phyloP scores from a whole-genome alignment of 2,113 vertebrate genomes.

The Megalops atlanticus region DNA sequence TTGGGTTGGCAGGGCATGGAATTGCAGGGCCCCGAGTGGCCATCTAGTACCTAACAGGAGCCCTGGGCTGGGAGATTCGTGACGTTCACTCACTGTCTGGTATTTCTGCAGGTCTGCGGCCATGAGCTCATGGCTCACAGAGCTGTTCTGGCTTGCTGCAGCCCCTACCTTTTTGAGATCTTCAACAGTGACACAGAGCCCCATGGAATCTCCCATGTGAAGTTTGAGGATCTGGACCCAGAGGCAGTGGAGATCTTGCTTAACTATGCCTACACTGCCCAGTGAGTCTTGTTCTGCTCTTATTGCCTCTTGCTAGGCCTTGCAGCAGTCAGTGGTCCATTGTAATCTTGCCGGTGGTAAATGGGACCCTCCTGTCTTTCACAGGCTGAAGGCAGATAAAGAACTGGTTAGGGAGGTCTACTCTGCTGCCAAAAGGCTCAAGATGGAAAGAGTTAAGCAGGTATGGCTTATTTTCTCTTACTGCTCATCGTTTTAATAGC shows the following conservation, averaged over 20 bases:
- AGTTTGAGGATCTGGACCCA: slow-evolving; percentile 96
- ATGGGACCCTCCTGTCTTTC: slow-evolving; percentile 10
- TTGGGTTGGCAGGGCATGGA: neutral
- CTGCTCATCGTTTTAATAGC: neutral
- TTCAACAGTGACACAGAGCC: slow-evolving; percentile 93
- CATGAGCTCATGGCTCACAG: slow-evolving; percentile 95
- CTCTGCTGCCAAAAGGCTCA: slow-evolving; percentile 93
- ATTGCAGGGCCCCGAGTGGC: too few relatives aligned
- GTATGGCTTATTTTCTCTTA: slow-evolving; percentile 55
- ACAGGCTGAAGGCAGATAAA: slow-evolving; percentile 94
- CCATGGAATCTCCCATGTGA: slow-evolving; percentile 91
- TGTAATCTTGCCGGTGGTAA: neutral
- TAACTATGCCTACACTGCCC: slow-evolving; percentile 97
- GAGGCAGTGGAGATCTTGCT: slow-evolving; percentile 94
- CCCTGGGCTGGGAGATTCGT: neutral
- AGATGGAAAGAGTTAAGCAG: slow-evolving; percentile 98
- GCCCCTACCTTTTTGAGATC: slow-evolving; percentile 97
- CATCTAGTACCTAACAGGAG: too few relatives aligned
- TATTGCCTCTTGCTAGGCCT: neutral
- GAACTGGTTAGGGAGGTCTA: slow-evolving; percentile 97
- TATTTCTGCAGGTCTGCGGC: slow-evolving; percentile 82
- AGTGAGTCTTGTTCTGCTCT: slow-evolving; percentile 75
- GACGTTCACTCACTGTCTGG: neutral
- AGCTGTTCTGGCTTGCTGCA: slow-evolving; percentile 97
- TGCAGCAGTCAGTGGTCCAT: too few relatives aligned